These are phyloP conservation scores for Otus sunia DNA, from an alignment of 2,113 vertebrate genomes.

Conservation along the genomic window DNA sequence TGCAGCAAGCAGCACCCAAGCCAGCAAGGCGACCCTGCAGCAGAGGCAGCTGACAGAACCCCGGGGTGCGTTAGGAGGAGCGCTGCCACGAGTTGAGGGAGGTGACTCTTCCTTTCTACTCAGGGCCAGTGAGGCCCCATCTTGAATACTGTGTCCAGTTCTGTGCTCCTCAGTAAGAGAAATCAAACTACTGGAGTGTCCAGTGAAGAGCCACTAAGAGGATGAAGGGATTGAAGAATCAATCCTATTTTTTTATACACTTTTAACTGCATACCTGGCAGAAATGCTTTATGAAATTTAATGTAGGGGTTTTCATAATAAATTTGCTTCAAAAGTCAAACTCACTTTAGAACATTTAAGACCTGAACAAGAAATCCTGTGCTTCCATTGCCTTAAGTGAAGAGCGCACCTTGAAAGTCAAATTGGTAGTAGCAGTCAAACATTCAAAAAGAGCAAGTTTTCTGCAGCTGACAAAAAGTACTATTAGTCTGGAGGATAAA, in stretches of 20 bases:
- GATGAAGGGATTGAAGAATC: background rate
- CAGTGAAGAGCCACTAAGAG: background rate
- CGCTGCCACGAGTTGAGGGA: background rate
- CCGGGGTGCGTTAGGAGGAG: background rate
- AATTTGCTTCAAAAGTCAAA: background rate
- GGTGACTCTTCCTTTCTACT: background rate
- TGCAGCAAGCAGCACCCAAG: background rate
- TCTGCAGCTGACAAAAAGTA: background rate
- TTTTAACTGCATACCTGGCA: background rate
- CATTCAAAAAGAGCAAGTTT: background rate
- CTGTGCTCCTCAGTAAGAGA: background rate
- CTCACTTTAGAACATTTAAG: background rate
- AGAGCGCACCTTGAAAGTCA: background rate
- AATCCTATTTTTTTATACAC: background rate
- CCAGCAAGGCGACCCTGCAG: background rate
- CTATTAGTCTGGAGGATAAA: background rate
- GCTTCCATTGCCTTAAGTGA: background rate
- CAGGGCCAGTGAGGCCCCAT: background rate
- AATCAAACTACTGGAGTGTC: background rate
- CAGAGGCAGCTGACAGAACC: background rate
- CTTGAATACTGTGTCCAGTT: background rate
- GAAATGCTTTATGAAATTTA: background rate
- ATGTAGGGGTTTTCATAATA: background rate
- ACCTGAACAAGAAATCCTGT: background rate
- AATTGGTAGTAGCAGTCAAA: background rate